Base-by-base conservation (phyloP, 2,888 invertebrate species). In the Drosophila cognata region DNA sequence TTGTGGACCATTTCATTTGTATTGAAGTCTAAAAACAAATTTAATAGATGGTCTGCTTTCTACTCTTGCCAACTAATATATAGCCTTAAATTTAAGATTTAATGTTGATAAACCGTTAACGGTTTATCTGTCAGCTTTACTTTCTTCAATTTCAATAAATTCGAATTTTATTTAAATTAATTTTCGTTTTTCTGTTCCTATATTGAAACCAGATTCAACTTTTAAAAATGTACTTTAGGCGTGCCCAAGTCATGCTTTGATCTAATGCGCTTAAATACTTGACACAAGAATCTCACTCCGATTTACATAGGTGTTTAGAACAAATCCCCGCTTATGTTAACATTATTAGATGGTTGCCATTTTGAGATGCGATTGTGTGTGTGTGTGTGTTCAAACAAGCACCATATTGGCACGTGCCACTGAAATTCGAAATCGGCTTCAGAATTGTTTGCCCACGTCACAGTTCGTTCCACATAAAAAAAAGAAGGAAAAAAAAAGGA, bases 361-460 rank as follows among this genome's bases (percentile, higher is more conserved):
- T 51, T 55, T 50, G 11, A 60, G 51, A n/a, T 33, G 31, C 38
- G 52, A 43, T 31, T 51, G 31, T 18, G 31, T 29, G 36, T 28
- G 8, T 13, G 21, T 28, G 43, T 25, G 46, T 41, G 65, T 25
- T 60, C 64, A 61, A 36, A 29, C 21, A 61, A 53, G 50, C 25
- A 28, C n/a, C 48, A 50, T 52, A 53, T 21, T 52, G 64, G 67
- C 76, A 75, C 71, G 66, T 53, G 77, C 58, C 68, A 67, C 38
- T 65, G 62, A 65, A 72, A 77, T 77, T 77, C 41, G 50, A 71
- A 79, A 74, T 59, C 59, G 63, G 55, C 60, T 55, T 58, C 46
- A 8, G 31, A 75, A 74, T 67, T 68, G 70, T 60, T 62, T 59
- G 51, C 33, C 29, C 28, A 31, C 18, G 21, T 28, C 33, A 43